A percentile compares a stretch with the other conserved stretches of the same genome.
Evolutionary conservation across 1,140 invertebrate genomes (phyloP).

Genomic region (Leptinotarsa defecta): DNA sequence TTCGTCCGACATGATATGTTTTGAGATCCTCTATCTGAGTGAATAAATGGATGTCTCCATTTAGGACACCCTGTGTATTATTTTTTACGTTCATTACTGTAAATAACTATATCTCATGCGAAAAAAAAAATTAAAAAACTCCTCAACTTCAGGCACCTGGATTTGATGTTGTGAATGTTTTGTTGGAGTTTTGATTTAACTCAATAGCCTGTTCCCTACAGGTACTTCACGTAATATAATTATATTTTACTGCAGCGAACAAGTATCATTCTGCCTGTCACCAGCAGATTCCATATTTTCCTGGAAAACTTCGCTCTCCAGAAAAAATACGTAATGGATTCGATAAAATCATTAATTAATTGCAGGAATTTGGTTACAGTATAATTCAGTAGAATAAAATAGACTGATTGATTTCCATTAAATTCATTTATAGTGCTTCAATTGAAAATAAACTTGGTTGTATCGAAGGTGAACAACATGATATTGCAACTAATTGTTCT

Average conservation of each 20-base stretch:
- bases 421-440: no score
- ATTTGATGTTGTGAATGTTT: not conserved
- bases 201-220: not conserved
- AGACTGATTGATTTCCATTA: not conserved
- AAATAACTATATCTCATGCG: no score
- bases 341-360: not conserved
- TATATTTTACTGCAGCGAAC: not conserved
- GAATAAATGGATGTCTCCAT: no score
- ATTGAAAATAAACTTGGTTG: no score
- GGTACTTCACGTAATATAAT: not conserved
- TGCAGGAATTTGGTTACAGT: not conserved
- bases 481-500: no score
- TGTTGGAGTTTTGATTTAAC: not conserved
- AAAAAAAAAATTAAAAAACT: no score
- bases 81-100: no score
- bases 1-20: no score
- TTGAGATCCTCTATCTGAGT: no score
- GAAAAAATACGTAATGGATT: not conserved
- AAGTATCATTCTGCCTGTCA: slow-evolving; percentile 1
- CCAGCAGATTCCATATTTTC: not conserved
- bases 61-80: no score
- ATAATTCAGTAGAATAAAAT: not conserved
- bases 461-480: no score
- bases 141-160: not conserved
- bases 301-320: not conserved